Conservation (phyloP, 1,140 invertebrate species). For the Chelonus insularis region DNA sequence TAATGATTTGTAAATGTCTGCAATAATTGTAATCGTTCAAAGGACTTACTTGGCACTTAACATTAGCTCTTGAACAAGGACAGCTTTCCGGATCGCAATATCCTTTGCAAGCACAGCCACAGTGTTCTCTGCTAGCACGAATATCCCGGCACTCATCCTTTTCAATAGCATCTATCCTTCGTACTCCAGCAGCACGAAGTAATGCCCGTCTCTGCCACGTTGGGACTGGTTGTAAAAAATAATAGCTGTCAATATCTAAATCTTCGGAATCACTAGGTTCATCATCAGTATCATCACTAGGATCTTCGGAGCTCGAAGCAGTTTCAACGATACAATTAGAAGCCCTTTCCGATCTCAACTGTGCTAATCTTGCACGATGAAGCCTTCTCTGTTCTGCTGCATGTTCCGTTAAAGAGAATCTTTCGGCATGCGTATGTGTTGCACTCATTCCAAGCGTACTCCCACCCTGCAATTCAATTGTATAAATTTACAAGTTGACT, state of each 20-base stretch:
- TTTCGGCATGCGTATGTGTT: slow-evolving; percentile 76
- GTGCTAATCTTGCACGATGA: slow-evolving; percentile 80
- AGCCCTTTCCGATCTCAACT: slow-evolving; percentile 70
- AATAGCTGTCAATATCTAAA: slow-evolving; percentile 88
- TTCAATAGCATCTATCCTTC: slow-evolving; percentile 91
- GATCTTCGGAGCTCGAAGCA: slow-evolving; percentile 58
- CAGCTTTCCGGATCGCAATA: slow-evolving; percentile 95
- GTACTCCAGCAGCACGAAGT: slow-evolving; percentile 84
- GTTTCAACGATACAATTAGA: slow-evolving; percentile 51
- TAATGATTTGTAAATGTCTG: too few species aligned
- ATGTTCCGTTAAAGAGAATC: slow-evolving; percentile 81
- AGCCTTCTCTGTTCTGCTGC: slow-evolving; percentile 82
- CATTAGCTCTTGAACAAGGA: slow-evolving; percentile 89
- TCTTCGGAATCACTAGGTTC: slow-evolving; percentile 83
- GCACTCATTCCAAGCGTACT: slow-evolving; percentile 95
- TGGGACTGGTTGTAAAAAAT: slow-evolving; percentile 91
- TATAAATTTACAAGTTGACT: background rate
- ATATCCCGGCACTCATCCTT: slow-evolving; percentile 95
- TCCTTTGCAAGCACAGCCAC: slow-evolving; percentile 93
- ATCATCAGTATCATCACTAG: slow-evolving; percentile 80
- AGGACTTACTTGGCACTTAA: slow-evolving; percentile 89
- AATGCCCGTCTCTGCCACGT: slow-evolving; percentile 86
- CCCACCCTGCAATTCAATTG: slow-evolving; percentile 68
- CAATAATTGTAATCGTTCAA: too few species aligned
- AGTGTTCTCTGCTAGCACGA: slow-evolving; percentile 87